These are phyloP conservation scores for Cylindroiulus punctatus DNA, from an alignment of 2,888 invertebrate genomes.

Conservation along the genomic window DNA sequence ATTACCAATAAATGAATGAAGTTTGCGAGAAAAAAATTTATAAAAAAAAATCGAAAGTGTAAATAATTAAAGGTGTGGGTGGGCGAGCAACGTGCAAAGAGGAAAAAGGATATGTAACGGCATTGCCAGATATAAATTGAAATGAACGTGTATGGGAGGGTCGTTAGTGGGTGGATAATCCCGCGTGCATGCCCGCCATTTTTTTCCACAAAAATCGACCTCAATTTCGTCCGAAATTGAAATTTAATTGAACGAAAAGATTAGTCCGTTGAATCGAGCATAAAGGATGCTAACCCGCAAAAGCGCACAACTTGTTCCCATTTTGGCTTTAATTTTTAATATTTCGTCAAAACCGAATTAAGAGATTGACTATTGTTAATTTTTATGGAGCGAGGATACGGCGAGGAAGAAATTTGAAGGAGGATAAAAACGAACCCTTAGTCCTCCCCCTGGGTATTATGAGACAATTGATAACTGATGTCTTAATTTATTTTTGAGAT, in stretches of 20 bases:
- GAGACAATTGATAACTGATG: conserved; percentile 3
- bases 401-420: background rate
- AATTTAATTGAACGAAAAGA: conserved; percentile 47
- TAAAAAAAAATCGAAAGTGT: conserved; percentile 34
- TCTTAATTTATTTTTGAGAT: background rate
- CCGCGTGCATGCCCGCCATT: background rate
- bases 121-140: background rate
- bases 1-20: background rate
- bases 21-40: background rate
- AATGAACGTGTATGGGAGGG: background rate
- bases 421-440: background rate
- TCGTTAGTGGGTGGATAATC: conserved; percentile 17
- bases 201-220: conserved; percentile 13
- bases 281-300: background rate
- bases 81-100: background rate
- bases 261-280: conserved; percentile 23
- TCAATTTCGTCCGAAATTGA: conserved; percentile 16
- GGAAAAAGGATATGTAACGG: conserved; percentile 20
- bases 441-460: background rate
- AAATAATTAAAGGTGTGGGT: conserved; percentile 34
- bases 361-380: conserved; percentile 43
- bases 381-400: conserved; percentile 47
- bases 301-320: conserved; percentile 28
- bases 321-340: conserved; percentile 43
- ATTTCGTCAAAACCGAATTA: conserved; percentile 42